These are phyloP conservation scores for Torymus tubicola DNA, from an alignment of 2,888 invertebrate species.

Conservation along the genomic window DNA sequence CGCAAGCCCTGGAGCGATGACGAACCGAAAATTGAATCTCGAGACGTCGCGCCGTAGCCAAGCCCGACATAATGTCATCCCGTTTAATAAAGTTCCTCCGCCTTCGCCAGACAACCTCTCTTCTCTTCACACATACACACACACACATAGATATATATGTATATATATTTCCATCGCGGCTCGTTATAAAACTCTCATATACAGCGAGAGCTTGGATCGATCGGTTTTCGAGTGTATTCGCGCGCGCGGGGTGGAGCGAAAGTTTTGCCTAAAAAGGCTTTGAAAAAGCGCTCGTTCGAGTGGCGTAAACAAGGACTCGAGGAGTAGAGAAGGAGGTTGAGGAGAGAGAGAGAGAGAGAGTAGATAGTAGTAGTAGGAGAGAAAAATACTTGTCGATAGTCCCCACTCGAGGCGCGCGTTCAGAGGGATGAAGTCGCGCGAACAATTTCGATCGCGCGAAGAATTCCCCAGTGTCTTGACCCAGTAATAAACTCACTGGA, in stretches of 20 bases:
- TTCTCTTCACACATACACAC: background rate
- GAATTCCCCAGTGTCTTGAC: constrained; percentile 46
- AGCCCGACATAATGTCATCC: constrained; percentile 8
- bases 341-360: no score
- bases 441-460: constrained; percentile 52
- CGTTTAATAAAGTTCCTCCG: constrained; percentile 17
- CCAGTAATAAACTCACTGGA: constrained; percentile 45
- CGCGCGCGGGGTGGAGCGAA: no score
- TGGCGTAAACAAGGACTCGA: no score
- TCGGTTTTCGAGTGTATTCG: no score
- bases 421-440: constrained; percentile 10
- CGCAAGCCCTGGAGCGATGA: background rate
- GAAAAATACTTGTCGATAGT: background rate
- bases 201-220: no score
- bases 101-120: background rate
- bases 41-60: background rate
- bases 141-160: background rate
- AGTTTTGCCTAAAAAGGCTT: no score
- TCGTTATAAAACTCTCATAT: no score
- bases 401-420: background rate
- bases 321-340: background rate
- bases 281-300: background rate
- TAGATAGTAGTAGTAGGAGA: no score
- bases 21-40: constrained; percentile 19
- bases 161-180: background rate